Evolutionary conservation across 1,140 invertebrate species (phyloP).

Genomic region (Diabrotica undecimpunctata): DNA sequence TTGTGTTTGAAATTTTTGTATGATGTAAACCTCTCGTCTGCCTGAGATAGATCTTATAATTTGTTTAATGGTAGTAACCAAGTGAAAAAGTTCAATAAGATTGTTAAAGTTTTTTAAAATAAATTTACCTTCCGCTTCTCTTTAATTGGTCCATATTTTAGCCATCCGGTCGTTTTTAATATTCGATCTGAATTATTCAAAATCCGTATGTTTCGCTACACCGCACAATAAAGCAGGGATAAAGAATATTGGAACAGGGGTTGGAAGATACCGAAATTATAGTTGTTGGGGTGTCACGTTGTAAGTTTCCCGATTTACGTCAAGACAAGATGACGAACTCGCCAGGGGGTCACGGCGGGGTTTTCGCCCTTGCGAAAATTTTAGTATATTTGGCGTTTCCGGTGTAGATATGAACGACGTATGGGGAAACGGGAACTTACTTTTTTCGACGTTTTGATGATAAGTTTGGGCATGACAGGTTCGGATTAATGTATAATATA

Average conservation of each 20-base stretch:
- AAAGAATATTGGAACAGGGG: slow-evolving; percentile 35
- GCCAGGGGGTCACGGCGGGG: slow-evolving; percentile 24
- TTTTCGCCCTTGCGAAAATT: background rate
- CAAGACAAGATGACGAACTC: slow-evolving; percentile 33
- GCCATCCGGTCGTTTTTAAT: background rate
- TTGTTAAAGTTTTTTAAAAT: too few species aligned
- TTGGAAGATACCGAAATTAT: slow-evolving; percentile 27
- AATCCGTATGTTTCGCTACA: background rate
- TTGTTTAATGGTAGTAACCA: too few species aligned
- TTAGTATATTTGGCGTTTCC: background rate
- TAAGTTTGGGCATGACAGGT: too few species aligned
- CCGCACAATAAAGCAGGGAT: slow-evolving; percentile 18
- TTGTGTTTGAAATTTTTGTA: too few species aligned
- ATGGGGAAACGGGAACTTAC: background rate
- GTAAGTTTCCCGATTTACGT: slow-evolving; percentile 39
- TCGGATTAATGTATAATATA: too few species aligned
- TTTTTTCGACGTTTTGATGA: background rate
- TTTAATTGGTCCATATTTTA: too few species aligned
- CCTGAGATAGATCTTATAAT: too few species aligned
- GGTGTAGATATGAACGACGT: slow-evolving; percentile 1
- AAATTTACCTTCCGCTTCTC: too few species aligned
- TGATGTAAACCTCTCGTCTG: too few species aligned
- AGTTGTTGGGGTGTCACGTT: slow-evolving; percentile 35
- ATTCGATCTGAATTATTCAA: background rate
- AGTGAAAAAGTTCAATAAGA: too few species aligned